These are phyloP conservation scores for Drosophila nannoptera DNA, from an alignment of 1,140 invertebrate species.

Conservation along the genomic window DNA sequence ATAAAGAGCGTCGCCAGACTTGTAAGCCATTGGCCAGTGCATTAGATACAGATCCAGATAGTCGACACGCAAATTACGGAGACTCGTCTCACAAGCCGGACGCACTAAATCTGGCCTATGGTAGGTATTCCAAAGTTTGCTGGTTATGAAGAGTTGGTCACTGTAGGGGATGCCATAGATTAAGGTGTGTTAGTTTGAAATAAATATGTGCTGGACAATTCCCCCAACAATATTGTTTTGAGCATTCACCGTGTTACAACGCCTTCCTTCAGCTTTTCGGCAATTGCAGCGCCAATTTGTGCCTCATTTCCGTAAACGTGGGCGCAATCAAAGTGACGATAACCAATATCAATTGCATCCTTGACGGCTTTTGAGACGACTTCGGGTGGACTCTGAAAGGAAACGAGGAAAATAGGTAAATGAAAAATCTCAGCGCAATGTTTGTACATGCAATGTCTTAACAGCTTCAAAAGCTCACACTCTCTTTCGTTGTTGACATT, in stretches of 20 bases:
- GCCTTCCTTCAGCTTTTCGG: slow-evolving; percentile 83
- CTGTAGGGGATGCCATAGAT: slow-evolving; percentile 53
- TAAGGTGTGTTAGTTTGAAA: not conserved
- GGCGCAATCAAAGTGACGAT: slow-evolving; percentile 91
- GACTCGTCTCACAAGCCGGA: slow-evolving; percentile 79
- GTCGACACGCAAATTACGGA: slow-evolving; percentile 83
- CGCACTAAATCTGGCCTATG: slow-evolving; percentile 72
- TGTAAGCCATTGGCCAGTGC: slow-evolving; percentile 86
- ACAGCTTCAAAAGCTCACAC: slow-evolving; percentile 33
- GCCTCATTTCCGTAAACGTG: slow-evolving; percentile 87
- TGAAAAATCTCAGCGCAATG: too few relatives aligned
- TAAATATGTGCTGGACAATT: not conserved
- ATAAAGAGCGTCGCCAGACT: slow-evolving; percentile 73
- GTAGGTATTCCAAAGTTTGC: slow-evolving; percentile 79
- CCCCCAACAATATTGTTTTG: not conserved
- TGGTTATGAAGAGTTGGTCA: slow-evolving; percentile 85
- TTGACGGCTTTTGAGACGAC: slow-evolving; percentile 87
- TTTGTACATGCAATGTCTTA: slow-evolving; percentile 9
- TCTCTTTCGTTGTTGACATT: too few relatives aligned
- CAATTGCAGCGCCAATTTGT: slow-evolving; percentile 85
- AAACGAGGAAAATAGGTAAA: slow-evolving; percentile 19
- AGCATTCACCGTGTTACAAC: slow-evolving; percentile 84
- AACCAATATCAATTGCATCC: slow-evolving; percentile 87
- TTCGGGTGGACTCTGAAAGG: slow-evolving; percentile 84
- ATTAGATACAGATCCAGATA: slow-evolving; percentile 89